Percentiles rank a stretch among this genome's conserved stretches.
phyloP scores from a whole-genome alignment of 2,888 invertebrate species.

The Ditylenchus weischeri region DNA sequence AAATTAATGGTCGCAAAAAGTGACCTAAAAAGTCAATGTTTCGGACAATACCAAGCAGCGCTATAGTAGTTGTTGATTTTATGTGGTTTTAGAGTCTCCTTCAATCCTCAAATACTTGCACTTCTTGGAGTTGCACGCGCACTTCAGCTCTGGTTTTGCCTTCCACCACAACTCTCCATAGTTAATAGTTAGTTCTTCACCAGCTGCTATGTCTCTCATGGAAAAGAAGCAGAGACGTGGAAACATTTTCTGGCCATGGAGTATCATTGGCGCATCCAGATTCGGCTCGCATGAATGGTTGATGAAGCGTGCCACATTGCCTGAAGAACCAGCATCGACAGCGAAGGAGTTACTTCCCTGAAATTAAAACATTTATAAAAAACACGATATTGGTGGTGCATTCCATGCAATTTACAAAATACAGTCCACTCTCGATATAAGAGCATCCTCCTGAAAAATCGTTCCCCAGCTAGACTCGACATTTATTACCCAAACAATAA shows the following conservation, averaged over 20 bases:
- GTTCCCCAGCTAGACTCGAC: too few relatives aligned
- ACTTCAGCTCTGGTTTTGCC: background rate
- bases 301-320: conserved; percentile 4
- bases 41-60: too few relatives aligned
- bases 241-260: background rate
- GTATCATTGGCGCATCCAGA: background rate
- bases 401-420: too few relatives aligned
- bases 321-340: background rate
- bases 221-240: background rate
- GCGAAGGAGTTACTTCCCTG: background rate
- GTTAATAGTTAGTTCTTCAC: background rate
- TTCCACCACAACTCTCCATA: background rate
- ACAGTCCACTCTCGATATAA: too few relatives aligned
- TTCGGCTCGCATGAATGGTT: conserved; percentile 1
- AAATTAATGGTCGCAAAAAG: too few relatives aligned
- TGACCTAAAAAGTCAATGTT: too few relatives aligned
- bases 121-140: background rate
- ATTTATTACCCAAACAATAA: too few relatives aligned
- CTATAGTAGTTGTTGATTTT: too few relatives aligned
- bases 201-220: background rate
- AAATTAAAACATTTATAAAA: background rate
- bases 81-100: background rate
- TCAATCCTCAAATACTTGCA: background rate
- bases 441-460: too few relatives aligned
- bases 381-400: too few relatives aligned